phyloP scores from a whole-genome alignment of 2,888 invertebrate genomes.

The Agriopis aurantiaria region DNA sequence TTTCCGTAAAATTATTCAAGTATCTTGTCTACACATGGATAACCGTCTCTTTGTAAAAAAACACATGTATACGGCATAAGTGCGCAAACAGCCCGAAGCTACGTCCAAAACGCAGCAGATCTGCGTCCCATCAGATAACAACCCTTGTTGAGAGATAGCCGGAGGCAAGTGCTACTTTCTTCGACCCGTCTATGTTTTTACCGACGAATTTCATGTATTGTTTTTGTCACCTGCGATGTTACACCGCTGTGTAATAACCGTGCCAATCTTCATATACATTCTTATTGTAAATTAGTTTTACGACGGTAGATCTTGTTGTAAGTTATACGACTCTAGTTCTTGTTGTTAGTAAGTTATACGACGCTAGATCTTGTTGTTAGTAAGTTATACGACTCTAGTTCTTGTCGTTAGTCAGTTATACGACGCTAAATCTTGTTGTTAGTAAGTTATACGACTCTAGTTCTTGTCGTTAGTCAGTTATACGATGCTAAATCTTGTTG shows the following conservation, averaged over 20 bases:
- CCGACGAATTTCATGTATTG: background rate
- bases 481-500: too few relatives aligned
- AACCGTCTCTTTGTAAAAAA: background rate
- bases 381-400: too few relatives aligned
- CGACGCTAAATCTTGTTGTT: too few relatives aligned
- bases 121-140: conserved; percentile 19
- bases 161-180: conserved; percentile 11
- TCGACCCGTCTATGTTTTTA: background rate
- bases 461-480: too few relatives aligned
- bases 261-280: too few relatives aligned
- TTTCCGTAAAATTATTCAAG: background rate
- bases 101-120: conserved; percentile 12
- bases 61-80: conserved; percentile 2
- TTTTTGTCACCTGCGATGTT: conserved; percentile 19
- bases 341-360: too few relatives aligned
- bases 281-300: too few relatives aligned
- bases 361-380: too few relatives aligned
- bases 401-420: too few relatives aligned
- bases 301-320: too few relatives aligned
- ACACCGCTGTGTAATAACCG: background rate
- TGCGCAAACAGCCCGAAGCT: conserved; percentile 23
- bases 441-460: too few relatives aligned
- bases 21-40: background rate
- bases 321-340: too few relatives aligned
- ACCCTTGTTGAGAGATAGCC: conserved; percentile 25